Conservation (phyloP, 2,797 vertebrate species). For the Gymnocypris eckloni region DNA sequence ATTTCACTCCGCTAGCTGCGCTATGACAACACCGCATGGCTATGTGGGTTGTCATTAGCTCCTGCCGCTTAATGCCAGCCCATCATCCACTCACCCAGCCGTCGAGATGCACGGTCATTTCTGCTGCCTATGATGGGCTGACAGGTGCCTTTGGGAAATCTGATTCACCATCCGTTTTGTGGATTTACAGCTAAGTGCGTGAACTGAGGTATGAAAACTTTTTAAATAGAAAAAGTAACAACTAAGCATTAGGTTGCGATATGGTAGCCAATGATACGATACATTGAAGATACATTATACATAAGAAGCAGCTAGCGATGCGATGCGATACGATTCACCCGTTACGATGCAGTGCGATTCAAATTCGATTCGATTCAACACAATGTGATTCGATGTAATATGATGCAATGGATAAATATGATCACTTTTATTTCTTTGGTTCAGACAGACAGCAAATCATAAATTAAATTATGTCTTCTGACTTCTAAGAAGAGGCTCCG, state of each 20-base stretch:
- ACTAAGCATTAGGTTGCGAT: not conserved
- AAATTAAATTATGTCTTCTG: no score
- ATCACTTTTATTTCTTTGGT: no score
- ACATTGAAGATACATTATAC: no score
- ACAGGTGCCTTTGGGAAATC: conserved; percentile 31
- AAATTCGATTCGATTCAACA: no score
- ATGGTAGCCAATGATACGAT: no score
- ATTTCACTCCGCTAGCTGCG: conserved; percentile 94
- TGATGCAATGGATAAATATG: no score
- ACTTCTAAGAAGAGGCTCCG: no score
- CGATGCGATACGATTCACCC: no score
- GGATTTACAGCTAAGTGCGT: conserved; percentile 27
- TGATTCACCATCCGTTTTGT: conserved; percentile 14
- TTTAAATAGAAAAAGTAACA: not conserved
- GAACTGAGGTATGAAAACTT: conserved; percentile 22
- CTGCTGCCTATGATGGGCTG: conserved; percentile 56
- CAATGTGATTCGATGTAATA: no score
- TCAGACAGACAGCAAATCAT: no score
- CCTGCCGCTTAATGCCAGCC: conserved; percentile 78
- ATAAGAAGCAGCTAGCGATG: no score
- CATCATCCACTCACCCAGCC: conserved; percentile 69
- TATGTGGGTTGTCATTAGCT: conserved; percentile 87
- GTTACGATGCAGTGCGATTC: no score
- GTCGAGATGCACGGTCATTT: conserved; percentile 67
- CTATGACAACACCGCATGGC: conserved; percentile 97